phyloP scores from a whole-genome alignment of 2,113 vertebrate genomes.

The Oreochromis spilurus region DNA sequence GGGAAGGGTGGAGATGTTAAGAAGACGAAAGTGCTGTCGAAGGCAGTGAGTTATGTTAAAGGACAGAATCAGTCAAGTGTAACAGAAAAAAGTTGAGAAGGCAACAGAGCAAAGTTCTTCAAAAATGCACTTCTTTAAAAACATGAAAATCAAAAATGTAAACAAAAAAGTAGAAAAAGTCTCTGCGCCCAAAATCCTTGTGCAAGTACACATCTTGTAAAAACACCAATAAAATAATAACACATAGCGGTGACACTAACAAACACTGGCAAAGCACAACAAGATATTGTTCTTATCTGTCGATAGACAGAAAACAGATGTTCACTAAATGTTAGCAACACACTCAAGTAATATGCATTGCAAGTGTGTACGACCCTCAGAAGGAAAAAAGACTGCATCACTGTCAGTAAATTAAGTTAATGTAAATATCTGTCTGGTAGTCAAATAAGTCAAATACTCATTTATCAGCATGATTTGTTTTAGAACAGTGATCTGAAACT shows the following conservation, averaged over 20 bases:
- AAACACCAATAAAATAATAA: background rate
- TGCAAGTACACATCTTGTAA: background rate
- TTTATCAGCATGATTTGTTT: background rate
- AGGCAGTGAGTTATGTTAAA: background rate
- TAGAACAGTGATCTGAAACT: background rate
- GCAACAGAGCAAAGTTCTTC: background rate
- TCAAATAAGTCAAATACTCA: background rate
- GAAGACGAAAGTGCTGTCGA: background rate
- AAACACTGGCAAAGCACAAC: background rate
- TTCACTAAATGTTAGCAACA: background rate
- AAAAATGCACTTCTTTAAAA: background rate
- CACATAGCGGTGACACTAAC: background rate
- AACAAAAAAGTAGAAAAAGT: background rate
- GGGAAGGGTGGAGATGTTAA: background rate
- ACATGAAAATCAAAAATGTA: background rate
- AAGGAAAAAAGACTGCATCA: background rate
- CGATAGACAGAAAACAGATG: background rate
- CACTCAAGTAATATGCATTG: background rate
- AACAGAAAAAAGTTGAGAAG: background rate
- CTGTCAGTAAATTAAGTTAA: background rate
- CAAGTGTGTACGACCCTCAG: background rate
- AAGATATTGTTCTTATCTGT: background rate
- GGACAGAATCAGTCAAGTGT: slow-evolving; percentile 7
- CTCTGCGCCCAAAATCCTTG: background rate
- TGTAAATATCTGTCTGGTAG: background rate